Evolutionary conservation across 2,888 invertebrate genomes (phyloP), one percentile per base, ranked within the genome.

Genomic region (Cosmopolites sordidus): DNA sequence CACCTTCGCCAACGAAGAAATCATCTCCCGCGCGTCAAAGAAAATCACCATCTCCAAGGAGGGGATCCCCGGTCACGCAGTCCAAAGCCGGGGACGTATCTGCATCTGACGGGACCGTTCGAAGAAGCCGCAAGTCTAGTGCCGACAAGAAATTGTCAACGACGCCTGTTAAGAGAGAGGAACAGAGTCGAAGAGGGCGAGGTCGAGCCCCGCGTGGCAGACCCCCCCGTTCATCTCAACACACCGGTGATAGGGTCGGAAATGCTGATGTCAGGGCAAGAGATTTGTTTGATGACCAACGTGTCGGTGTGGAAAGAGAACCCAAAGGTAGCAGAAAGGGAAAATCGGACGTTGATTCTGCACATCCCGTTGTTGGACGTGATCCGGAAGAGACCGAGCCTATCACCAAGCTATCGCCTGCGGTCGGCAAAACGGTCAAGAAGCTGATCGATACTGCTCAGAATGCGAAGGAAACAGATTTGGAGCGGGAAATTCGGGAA

Each of bases 81-180:
- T 22, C 47, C 15, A 47, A 47, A 39, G 22, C 27, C 43, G 12
- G 18, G 9, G 41, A 45, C 17, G 38, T 43, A 30, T 11, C 44
- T 22, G 16, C 12, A 2, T 5, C 39, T 14, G 50, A 46, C 11
- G 17, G 39, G 15, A 27, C 29, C 22, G 18, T 22, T 11, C 16
- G 33, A 46, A 43, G 43, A 48, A 44, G 44, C 3, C 49, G 56
- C 22, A 56, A 56, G 38, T 41, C 56, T 15, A 59, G 61, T 45
- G 50, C 59, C 55, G 58, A 63, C 48, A 62, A 63, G 48, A 61
- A 63, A 58, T 52, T 59, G 54, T 79, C 81, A 80, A 78, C 82
- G 81, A 79, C 84, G 79, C 79, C 81, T 85, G 72, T 76, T 87
- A 81, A 86, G 79, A 79, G 87, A 87, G 83, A 84, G 82, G 84